A percentile compares a stretch with the other conserved stretches of the same genome.
Evolutionary conservation across 2,797 vertebrate genomes (phyloP).

Genomic region (Cygnus olor): DNA sequence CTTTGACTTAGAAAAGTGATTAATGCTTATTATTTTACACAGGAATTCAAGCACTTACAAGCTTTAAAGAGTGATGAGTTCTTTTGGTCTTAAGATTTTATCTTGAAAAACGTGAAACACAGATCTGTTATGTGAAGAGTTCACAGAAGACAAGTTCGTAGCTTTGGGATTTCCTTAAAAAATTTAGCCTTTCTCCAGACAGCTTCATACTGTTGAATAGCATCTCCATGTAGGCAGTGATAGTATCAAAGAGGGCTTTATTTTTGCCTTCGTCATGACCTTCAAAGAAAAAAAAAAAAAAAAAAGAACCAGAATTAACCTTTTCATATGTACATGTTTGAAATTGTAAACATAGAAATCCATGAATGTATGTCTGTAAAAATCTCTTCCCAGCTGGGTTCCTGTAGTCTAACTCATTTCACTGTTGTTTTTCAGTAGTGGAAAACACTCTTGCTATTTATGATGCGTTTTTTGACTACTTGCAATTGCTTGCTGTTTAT

Average conservation of each 20-base stretch:
- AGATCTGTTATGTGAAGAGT: slow-evolving; percentile 16
- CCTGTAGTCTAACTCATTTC: background rate
- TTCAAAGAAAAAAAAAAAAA: background rate
- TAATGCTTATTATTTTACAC: slow-evolving; percentile 21
- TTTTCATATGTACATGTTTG: slow-evolving; percentile 6
- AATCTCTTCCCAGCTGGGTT: background rate
- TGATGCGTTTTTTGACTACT: background rate
- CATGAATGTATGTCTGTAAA: background rate
- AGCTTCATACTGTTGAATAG: background rate
- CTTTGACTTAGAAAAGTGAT: slow-evolving; percentile 13
- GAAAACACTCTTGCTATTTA: background rate
- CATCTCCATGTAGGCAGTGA: background rate
- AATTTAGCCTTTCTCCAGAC: background rate
- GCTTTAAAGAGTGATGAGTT: background rate
- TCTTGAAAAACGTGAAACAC: background rate
- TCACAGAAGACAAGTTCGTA: background rate
- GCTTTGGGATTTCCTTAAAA: slow-evolving; percentile 23
- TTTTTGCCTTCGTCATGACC: slow-evolving; percentile 11
- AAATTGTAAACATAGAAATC: background rate
- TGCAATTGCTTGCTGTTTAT: slow-evolving; percentile 31
- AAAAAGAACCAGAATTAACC: slow-evolving; percentile 15
- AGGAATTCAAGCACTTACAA: background rate
- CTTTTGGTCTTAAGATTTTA: background rate
- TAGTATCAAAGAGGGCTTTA: slow-evolving; percentile 48
- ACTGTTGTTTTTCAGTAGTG: background rate